Conservation (phyloP, 1,140 invertebrate species). For the Trachymyrmex septentrionalis region DNA sequence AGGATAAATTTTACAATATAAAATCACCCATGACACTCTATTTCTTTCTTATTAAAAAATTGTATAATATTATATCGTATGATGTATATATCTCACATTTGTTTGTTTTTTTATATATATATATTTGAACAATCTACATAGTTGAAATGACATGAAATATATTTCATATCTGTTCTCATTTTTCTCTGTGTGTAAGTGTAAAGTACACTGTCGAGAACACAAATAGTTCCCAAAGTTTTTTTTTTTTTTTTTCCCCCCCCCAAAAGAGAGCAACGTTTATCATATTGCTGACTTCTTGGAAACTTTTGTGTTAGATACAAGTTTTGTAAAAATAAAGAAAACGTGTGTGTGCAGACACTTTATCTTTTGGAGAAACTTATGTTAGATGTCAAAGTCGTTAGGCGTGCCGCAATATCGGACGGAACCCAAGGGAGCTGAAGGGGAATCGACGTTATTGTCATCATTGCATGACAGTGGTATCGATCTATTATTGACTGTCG, state of each 20-base stretch:
- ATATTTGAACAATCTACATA: conserved; percentile 2
- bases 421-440: conserved; percentile 50
- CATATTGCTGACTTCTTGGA: conserved; percentile 31
- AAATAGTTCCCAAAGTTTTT: conserved; percentile 26
- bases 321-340: conserved; percentile 56
- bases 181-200: conserved; percentile 6
- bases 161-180: background rate
- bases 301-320: conserved; percentile 52
- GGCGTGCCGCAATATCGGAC: conserved; percentile 59
- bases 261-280: conserved; percentile 30
- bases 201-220: conserved; percentile 21
- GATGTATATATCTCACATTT: background rate
- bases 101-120: background rate
- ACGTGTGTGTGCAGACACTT: conserved; percentile 13
- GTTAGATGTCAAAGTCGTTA: conserved; percentile 61
- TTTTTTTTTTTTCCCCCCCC: background rate
- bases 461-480: conserved; percentile 71
- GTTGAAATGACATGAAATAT: conserved; percentile 3
- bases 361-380: conserved; percentile 52
- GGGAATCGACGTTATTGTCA: conserved; percentile 63
- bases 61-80: background rate
- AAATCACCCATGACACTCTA: background rate
- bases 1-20: background rate
- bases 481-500: conserved; percentile 77
- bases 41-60: background rate